Base-by-base conservation (phyloP, 2,113 vertebrate genomes). In the Zosterops lateralis region DNA sequence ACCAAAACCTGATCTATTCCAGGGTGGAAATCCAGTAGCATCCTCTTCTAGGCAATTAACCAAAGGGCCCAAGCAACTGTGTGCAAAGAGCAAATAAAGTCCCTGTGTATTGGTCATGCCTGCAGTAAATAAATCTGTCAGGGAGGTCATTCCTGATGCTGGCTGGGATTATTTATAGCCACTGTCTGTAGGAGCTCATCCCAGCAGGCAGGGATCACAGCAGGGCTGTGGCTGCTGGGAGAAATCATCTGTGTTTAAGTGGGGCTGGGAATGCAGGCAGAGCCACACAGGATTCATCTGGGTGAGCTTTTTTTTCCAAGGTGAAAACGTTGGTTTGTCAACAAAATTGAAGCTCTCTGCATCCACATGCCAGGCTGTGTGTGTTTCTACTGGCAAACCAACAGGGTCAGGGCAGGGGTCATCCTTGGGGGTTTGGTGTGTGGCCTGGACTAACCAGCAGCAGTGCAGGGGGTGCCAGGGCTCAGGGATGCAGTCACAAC, bases 51-150 rank as follows among this genome's bases (percentile, higher is more conserved):
- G 67, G 67, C 50, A 61, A 94, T 92, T 90, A 80, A 75, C 15
- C 75, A 22, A 77, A n/a, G 29, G 65, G 61, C 48, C 51, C 68
- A 60, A 64, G 62, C 51, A 80, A 38, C 81, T 61, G 2, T 13
- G 53, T 78, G 64, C 28, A 77, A 85, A 77, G 5, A 91, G 17
- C 28, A 67, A 82, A 83, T 67, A 14, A 73, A 95, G 87, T 62
- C 45, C 29, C 7, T 34, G 56, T 29, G 70, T 47, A 26, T 34
- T 44, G 47, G 67, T 53, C 77, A 70, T 7, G 17, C 31, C 74
- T 94, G 50, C 58, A 89, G 74, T 76, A 77, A 86, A 89, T 87
- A 92, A 89, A 92, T 60, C 87, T 58, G 81, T 92, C 79, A 56
- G 10, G 53, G 29, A 92, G 67, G 47, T 57, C 6, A 7, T 85